Evolutionary conservation across 2,888 invertebrate genomes (phyloP), one percentile per base, ranked within the genome.

Genomic region (Plagodis pulveraria): DNA sequence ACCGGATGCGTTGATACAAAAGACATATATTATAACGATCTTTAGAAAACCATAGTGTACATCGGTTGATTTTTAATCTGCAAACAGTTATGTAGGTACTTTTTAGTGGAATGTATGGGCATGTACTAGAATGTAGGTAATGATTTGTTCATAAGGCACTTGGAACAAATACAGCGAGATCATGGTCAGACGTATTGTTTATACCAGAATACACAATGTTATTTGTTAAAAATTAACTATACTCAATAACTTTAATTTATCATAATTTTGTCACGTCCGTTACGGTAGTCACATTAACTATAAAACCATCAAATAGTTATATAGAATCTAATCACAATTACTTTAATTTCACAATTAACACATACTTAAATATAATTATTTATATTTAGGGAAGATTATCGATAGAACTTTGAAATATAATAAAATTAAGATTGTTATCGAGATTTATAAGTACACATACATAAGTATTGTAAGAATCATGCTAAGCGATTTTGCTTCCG

Each of bases 131-230:
- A 89, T 91, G 86, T 79, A 89, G 90, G 86, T 79, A 81, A 83
- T 76, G 78, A 88, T 88, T 89, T 89, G 87, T 87, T 89, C 86
- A 80, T 91, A 91, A 91, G 91, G 91, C 91, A 92, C 90, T 91
- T 91, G 84, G 85, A 92, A 91, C 89, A 88, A 90, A 90, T 89
- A 88, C 78, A 82, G 73, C 76, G 78, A 86, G 80, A 83, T 82
- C 80, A 76, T 80, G 79, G 74, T 81, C 76, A 77, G 76, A 73
- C 70, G 65, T 68, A 63, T 71, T 65, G 58, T 67, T 61, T 66
- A 65, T 69, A 71, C 70, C 65, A 67, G 60, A 55, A 55, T 56
- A 56, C 52, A 56, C 51, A 48, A 41, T 35, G 58, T 58, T 62
- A 63, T 54, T 47, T 59, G 55, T 62, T 56, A 49, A 54, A 62